Base-by-base conservation (phyloP, 2,888 invertebrate genomes). In the Cordilura impudica region DNA sequence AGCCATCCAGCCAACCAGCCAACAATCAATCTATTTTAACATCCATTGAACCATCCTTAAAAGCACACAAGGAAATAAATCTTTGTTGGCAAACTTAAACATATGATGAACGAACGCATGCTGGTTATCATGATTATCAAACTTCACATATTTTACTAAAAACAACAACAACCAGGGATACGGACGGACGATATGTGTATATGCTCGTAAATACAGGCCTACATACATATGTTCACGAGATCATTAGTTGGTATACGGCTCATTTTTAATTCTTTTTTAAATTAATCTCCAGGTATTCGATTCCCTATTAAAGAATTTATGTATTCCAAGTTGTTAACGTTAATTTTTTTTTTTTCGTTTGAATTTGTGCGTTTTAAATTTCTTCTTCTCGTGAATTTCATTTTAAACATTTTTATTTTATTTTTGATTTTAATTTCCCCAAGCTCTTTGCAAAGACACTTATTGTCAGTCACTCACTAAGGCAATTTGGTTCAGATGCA, bases 401-500 rank as follows among this genome's bases (percentile, higher is more conserved):
- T 51, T 73, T 73, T 54, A 65, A 72, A 54, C 26, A 60, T 18
- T 65, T 29, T 39, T 51, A 67, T 60, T 29, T 39, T 51, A 67
- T 60, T 66, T 66, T 60, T 14, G 51, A 26, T 54, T 61, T 69
- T 54, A 69, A 75, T 69, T 75, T 75, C 74, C 74, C 74, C 43
- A 61, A 61, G 61, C 74, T 61, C 74, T 60, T 67, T 19, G 4
- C 16, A 12, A 47, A 16, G 5, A 21, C 53, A 54, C 39, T 19
- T 16, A n/a, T 14, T 10, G 39, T 2, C 21, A 51, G 19, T 6
- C 2, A 61, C 45, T 45, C 1, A 5, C 39, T 10, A 16, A 47
- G 7, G 4, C 23, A 51, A 23, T n/a, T 0, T 23, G 7, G 51
- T 14, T 51, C n/a, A 4, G 51, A 26, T 51, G 14, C 4, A 51